Evolutionary conservation across 1,140 invertebrate species (phyloP), one percentile per base, ranked within the genome.

Genomic region (Homalodisca vitripennis): DNA sequence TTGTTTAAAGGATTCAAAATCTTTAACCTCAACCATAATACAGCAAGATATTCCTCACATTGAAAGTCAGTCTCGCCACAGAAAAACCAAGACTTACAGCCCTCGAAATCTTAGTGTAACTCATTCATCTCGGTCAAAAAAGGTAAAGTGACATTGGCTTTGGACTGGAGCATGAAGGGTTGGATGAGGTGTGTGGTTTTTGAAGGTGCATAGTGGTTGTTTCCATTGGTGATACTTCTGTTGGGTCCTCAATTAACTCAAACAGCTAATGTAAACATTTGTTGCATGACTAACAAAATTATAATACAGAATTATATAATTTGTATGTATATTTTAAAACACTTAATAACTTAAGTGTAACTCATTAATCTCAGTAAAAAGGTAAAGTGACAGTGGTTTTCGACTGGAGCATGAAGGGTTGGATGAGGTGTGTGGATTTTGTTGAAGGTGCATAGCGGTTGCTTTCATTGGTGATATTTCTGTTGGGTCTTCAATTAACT

Each of bases 1-100:
- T 60, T 60, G 14, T 60, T 60, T 60, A 60, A 51, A 60, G 55
- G 55, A 60, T 6, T 60, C 55, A 13, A 60, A 60, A 60, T 60
- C 26, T 27, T 6, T n/a, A 12, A 60, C 55, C 26, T 60, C 55
- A 27, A 26, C 55, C 12, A 60, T 12, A 27, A 27, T 22, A 26
- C 55, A 60, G 29, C 55, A 22, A 27, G 55, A 60, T 14, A 13
- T 10, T 14, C 3, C 14, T 60, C 2, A 27, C 26, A 29, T 10
- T 27, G 55, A 60, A 26, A 60, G 55, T 29, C 55, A 26, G 27
- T 60, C 55, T 27, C 55, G 24, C 10, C 55, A 60, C 27, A 60
- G 55, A 30, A 60, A 60, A 60, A 60, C 13, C 55, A 60, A 60
- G 55, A 26, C 55, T 26, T 60, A 60, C 55, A 60, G 26, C 27